Evolutionary conservation across 2,797 vertebrate genomes (phyloP).

Genomic region (Benthosema pterotum): DNA sequence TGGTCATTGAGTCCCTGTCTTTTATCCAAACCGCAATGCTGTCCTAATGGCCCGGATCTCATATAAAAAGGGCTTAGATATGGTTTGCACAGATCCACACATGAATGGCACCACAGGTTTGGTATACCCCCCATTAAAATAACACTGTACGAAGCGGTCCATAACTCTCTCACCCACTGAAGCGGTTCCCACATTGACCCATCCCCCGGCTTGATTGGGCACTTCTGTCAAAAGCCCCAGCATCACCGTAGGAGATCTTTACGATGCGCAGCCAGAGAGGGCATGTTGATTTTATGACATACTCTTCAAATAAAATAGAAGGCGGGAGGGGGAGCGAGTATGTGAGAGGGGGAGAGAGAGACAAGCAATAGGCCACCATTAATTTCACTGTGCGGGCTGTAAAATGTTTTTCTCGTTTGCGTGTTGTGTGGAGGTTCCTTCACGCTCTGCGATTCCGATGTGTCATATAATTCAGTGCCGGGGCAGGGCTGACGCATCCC

Average conservation of each 20-base stretch:
- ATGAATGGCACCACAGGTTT: constrained; percentile 55
- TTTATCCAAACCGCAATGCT: too few species aligned
- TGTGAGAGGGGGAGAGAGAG: neutral
- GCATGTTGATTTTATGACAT: constrained; percentile 70
- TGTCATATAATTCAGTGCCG: too few species aligned
- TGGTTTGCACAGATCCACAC: constrained; percentile 34
- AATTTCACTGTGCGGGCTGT: too few species aligned
- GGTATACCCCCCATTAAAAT: constrained; percentile 74
- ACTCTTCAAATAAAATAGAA: constrained; percentile 61
- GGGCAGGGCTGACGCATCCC: too few species aligned
- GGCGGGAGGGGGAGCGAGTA: neutral
- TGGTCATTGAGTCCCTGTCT: too few species aligned
- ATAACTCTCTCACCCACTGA: constrained; percentile 62
- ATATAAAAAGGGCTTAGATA: constrained; percentile 44
- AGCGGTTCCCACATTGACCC: constrained; percentile 68
- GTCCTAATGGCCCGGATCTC: constrained; percentile 29
- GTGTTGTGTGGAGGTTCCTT: too few species aligned
- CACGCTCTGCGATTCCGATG: too few species aligned
- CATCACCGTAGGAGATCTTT: constrained; percentile 56
- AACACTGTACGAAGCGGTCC: constrained; percentile 55
- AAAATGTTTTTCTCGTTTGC: too few species aligned
- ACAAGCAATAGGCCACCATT: neutral
- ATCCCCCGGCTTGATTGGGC: constrained; percentile 68
- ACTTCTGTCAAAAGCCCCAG: constrained; percentile 68
- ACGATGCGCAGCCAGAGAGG: constrained; percentile 59